phyloP scores from a whole-genome alignment of 2,797 vertebrate genomes.

The Pangasius mekongensis region DNA sequence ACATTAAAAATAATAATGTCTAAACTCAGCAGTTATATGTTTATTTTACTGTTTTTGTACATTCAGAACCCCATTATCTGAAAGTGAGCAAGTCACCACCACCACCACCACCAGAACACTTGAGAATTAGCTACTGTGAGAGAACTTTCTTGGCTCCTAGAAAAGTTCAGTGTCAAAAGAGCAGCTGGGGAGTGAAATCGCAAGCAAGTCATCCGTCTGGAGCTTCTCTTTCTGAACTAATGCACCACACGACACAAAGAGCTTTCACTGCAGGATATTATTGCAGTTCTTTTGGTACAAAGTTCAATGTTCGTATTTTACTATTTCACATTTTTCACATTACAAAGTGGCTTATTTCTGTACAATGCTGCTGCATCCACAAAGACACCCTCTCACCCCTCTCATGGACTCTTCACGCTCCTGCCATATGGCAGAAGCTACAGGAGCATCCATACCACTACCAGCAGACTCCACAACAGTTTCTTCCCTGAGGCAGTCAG shows the following conservation, averaged over 20 bases:
- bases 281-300: neutral
- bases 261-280: neutral
- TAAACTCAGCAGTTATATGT: neutral
- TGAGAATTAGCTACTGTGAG: constrained; percentile 45
- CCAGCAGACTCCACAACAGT: too few species aligned
- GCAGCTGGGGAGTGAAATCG: constrained; percentile 52
- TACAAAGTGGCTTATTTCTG: neutral
- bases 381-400: too few species aligned
- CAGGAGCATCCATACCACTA: too few species aligned
- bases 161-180: constrained; percentile 39
- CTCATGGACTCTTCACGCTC: too few species aligned
- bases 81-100: neutral
- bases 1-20: neutral
- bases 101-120: neutral
- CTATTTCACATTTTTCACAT: neutral
- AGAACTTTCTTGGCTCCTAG: constrained; percentile 41
- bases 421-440: too few species aligned
- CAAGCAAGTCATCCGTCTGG: constrained; percentile 45
- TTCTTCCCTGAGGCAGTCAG: too few species aligned
- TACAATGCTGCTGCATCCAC: neutral
- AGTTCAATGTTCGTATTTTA: neutral
- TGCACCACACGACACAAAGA: constrained; percentile 24
- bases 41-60: neutral
- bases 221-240: constrained; percentile 27
- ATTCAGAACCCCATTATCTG: neutral